phyloP scores from a whole-genome alignment of 2,888 invertebrate genomes.

The Orchesella flavescens region DNA sequence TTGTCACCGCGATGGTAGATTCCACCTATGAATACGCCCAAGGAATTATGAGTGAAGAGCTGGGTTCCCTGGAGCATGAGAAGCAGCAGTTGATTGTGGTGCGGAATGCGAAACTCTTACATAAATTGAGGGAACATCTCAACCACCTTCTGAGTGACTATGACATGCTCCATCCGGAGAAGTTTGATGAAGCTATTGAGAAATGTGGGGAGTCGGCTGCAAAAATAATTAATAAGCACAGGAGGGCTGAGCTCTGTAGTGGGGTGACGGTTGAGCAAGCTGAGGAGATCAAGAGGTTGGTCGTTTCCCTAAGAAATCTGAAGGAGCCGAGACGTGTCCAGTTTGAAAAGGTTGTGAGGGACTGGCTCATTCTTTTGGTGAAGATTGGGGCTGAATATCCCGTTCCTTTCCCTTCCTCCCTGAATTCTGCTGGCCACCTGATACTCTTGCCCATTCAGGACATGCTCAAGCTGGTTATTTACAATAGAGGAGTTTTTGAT shows the following conservation, averaged over 20 bases:
- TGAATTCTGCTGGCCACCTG: constrained; percentile 10
- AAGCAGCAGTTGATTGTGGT: too few species aligned
- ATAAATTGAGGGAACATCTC: background rate
- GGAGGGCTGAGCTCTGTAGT: too few species aligned
- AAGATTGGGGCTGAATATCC: constrained; percentile 8
- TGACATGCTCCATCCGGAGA: background rate
- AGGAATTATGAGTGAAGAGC: too few species aligned
- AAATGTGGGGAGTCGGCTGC: too few species aligned
- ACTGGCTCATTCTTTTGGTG: constrained; percentile 41
- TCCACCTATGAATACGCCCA: too few species aligned
- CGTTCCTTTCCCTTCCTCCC: background rate
- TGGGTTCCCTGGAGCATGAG: background rate
- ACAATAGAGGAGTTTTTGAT: constrained; percentile 49
- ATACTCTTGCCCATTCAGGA: constrained; percentile 30
- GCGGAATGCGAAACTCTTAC: too few species aligned
- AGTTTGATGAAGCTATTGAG: too few species aligned
- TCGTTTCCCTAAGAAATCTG: background rate
- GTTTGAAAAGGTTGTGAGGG: constrained; percentile 2
- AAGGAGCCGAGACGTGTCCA: background rate
- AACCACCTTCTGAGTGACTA: background rate
- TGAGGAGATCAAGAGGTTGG: too few species aligned
- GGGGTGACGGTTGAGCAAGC: too few species aligned
- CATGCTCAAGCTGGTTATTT: constrained; percentile 31
- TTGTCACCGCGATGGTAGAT: too few species aligned
- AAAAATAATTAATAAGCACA: too few species aligned